Evolutionary conservation across 2,797 vertebrate genomes (phyloP).

Genomic region (Ctenopoma kingsleyae): DNA sequence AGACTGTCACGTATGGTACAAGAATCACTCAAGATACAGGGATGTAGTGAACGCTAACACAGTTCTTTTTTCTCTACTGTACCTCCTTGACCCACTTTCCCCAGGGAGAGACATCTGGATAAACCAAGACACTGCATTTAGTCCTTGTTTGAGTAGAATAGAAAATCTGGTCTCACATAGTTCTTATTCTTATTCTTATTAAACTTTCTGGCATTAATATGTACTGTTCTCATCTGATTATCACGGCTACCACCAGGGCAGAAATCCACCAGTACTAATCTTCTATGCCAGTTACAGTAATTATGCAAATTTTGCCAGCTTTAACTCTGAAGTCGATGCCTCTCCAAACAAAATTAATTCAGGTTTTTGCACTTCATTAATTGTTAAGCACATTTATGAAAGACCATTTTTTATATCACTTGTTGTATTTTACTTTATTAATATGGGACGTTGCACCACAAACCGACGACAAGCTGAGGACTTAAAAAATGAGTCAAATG

Average conservation of each 20-base stretch:
- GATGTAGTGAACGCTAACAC: constrained; percentile 19
- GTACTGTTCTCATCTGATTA: constrained; percentile 10
- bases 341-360: not conserved
- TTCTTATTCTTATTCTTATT: constrained; percentile 6
- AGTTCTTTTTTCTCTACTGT: not conserved
- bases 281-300: constrained; percentile 24
- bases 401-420: not conserved
- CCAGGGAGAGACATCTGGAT: not conserved
- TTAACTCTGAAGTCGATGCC: constrained; percentile 2
- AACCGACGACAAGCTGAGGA: not conserved
- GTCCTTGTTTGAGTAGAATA: not conserved
- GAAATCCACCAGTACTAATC: constrained; percentile 9
- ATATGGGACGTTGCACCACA: not conserved
- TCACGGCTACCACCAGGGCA: not conserved
- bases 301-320: constrained; percentile 29
- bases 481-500: constrained; percentile 2
- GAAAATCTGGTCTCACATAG: not conserved
- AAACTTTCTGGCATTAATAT: constrained; percentile 18
- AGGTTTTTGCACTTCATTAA: constrained; percentile 7
- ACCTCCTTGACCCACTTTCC: constrained; percentile 25
- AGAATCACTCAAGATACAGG: constrained; percentile 16
- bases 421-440: constrained; percentile 10
- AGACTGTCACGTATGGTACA: constrained; percentile 42
- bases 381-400: constrained; percentile 2
- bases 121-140: constrained; percentile 9